Conservation (phyloP, 2,888 invertebrate species). For the Drosophila dives region DNA sequence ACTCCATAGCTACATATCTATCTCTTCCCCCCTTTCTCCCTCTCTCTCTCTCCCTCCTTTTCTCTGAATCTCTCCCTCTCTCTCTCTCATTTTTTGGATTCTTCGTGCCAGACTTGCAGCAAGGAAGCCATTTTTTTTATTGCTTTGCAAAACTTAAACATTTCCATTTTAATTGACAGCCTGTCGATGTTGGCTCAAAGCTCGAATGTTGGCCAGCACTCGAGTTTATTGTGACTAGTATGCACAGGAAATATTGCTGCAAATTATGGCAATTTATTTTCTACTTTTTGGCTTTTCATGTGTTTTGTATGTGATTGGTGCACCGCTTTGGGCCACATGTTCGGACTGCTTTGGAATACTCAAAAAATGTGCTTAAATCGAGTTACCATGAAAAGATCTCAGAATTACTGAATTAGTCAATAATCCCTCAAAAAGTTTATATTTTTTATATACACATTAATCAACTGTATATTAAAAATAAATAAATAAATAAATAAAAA, state of each 20-base stretch:
- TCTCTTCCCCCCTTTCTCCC: background rate
- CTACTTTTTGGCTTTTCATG: background rate
- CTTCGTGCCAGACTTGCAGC: background rate
- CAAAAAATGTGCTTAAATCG: slow-evolving; percentile 5
- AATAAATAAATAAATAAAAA: too few species aligned
- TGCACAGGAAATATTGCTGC: slow-evolving; percentile 50
- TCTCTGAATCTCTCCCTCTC: background rate
- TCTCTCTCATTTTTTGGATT: background rate
- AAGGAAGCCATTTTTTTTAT: slow-evolving; percentile 50
- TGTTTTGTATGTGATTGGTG: slow-evolving; percentile 12
- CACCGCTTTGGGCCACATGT: slow-evolving; percentile 31
- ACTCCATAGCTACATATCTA: slow-evolving; percentile 2
- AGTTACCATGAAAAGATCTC: background rate
- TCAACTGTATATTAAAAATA: background rate
- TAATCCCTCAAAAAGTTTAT: background rate
- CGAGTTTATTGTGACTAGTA: slow-evolving; percentile 62
- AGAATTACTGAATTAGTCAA: background rate
- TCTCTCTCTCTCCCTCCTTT: background rate
- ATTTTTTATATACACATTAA: background rate
- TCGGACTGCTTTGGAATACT: slow-evolving; percentile 11
- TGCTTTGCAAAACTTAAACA: slow-evolving; percentile 70
- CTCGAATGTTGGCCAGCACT: slow-evolving; percentile 40
- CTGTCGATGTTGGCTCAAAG: slow-evolving; percentile 70
- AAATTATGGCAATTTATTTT: slow-evolving; percentile 43
- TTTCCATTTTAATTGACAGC: slow-evolving; percentile 79